Evolutionary conservation across 2,113 vertebrate species (phyloP).

Genomic region (Coptodon rendalli): DNA sequence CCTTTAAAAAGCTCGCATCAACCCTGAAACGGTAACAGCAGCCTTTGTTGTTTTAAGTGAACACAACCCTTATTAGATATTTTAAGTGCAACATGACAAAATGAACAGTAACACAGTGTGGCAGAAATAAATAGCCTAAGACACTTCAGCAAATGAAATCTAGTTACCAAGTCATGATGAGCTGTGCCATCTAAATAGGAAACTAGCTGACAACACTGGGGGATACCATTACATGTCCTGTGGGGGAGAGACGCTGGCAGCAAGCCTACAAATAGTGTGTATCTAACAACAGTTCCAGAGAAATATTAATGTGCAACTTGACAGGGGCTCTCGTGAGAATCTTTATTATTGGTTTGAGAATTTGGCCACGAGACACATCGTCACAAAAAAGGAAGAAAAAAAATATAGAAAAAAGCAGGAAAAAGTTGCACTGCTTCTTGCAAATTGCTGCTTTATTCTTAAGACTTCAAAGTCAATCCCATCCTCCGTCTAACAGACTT

Average conservation of each 20-base stretch:
- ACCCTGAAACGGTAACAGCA: not conserved
- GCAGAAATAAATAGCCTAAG: not conserved
- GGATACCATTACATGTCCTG: not conserved
- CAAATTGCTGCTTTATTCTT: not conserved
- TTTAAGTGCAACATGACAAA: not conserved
- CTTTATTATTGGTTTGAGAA: not conserved
- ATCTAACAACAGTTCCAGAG: not conserved
- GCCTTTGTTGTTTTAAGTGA: not conserved
- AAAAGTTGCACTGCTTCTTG: not conserved
- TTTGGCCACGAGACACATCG: slow-evolving; percentile 6
- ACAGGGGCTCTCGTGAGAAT: not conserved
- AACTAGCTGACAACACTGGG: not conserved
- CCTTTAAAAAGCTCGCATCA: not conserved
- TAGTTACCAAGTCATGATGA: not conserved
- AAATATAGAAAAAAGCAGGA: not conserved
- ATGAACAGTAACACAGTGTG: not conserved
- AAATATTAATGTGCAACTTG: not conserved
- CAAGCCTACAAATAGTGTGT: not conserved
- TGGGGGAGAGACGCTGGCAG: not conserved
- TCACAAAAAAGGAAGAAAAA: not conserved
- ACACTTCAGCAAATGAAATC: not conserved
- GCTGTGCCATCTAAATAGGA: not conserved
- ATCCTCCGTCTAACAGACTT: not conserved
- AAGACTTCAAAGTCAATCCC: slow-evolving; percentile 6
- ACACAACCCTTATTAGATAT: not conserved